Evolutionary conservation across 2,113 vertebrate genomes (phyloP).

Genomic region (Girardinichthys multiradiatus): DNA sequence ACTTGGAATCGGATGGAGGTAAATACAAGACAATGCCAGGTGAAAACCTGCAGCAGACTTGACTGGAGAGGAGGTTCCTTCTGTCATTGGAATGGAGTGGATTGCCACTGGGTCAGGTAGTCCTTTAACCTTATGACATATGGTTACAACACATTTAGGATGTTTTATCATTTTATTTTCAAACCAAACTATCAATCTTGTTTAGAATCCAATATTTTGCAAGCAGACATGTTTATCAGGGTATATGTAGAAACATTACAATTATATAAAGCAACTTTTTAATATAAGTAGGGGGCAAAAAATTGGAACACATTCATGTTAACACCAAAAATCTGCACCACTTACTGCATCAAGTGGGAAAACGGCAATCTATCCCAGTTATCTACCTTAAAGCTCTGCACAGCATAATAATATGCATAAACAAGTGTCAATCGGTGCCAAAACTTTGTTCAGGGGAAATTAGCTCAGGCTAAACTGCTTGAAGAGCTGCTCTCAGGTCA

Average conservation of each 20-base stretch:
- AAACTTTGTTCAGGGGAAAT: constrained; percentile 12
- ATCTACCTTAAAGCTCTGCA: constrained; percentile 12
- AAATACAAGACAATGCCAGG: no score
- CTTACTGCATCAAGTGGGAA: background rate
- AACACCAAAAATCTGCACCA: constrained; percentile 18
- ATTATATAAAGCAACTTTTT: constrained; percentile 2
- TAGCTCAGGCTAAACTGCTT: constrained; percentile 2
- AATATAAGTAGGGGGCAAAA: constrained; percentile 7
- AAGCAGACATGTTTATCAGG: background rate
- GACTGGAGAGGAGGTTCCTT: background rate
- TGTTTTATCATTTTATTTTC: constrained; percentile 9
- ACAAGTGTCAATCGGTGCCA: constrained; percentile 16
- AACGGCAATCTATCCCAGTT: constrained; percentile 6
- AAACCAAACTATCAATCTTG: constrained; percentile 2
- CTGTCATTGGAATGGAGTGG: no score
- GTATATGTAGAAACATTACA: constrained; percentile 11
- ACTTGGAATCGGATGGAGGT: background rate
- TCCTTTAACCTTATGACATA: constrained; percentile 22
- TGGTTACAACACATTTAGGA: constrained; percentile 33
- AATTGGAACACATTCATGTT: constrained; percentile 33
- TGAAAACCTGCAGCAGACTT: background rate
- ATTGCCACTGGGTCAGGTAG: constrained; percentile 34
- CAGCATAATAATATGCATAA: constrained; percentile 14
- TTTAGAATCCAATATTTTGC: background rate
- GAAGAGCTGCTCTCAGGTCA: background rate